Evolutionary conservation across 2,113 vertebrate species (phyloP), one percentile per base, ranked within the genome.

Genomic region (Gambusia affinis): DNA sequence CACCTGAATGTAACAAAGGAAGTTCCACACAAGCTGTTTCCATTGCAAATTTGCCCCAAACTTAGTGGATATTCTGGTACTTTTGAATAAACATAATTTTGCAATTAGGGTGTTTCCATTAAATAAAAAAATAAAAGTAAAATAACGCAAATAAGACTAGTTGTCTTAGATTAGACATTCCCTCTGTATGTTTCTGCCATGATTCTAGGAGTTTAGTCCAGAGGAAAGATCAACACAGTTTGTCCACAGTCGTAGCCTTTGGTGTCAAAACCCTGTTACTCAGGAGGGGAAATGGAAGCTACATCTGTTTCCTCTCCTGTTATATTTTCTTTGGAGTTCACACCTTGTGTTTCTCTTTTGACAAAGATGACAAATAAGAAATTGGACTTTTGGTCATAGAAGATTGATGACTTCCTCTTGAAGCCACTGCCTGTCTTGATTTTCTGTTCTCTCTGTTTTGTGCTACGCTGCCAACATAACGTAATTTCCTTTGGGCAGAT

Each of bases 401-500:
- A 73, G 80, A 78, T 15, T 24, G 60, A 77, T 72, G 70, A 77
- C 60, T 68, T 70, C 31, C 61, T 67, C 60, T 15, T 61, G 27
- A 61, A 61, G 28, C 60, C 4, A 61, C 63, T 29, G 37, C 31
- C 42, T 70, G 12, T 75, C 17, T 19, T 63, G 15, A 29, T 29
- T 47, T 47, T 61, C 60, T 61, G 4, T 24, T 35, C 29, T 64
- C 17, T 60, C 63, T 57, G 19, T 47, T 27, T 8, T 5, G 24
- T 51, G 42, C 72, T 81, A 17, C 4, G 4, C 42, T 4, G 29
- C 65, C 75, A 65, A 83, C 75, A 78, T 70, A 33, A 75, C 66
- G 47, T 78, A 75, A 81, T 87, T 87, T 78, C 75, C 75, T 70
- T n/a, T 70, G 64, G 81, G 60, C 65, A 70, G 60, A 78, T 62